Conservation (phyloP, 2,888 invertebrate species). For the Pharmacophagus antenor region DNA sequence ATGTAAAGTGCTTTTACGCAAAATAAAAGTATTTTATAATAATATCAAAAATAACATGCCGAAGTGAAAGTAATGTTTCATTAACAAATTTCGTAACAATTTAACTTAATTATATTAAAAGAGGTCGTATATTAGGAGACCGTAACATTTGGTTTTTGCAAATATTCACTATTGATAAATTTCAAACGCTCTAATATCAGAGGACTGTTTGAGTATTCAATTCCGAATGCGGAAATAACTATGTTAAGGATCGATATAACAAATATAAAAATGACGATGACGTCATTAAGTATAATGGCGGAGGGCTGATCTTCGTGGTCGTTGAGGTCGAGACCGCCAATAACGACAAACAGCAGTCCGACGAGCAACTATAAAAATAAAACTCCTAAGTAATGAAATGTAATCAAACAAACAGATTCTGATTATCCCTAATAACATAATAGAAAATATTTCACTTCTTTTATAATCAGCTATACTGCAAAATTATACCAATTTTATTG, state of each 20-base stretch:
- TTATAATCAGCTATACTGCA: too few species aligned
- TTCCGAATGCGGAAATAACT: conserved; percentile 91
- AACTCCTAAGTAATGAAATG: neutral
- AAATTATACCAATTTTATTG: too few species aligned
- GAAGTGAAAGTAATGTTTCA: too few species aligned
- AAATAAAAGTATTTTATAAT: too few species aligned
- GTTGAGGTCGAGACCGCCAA: conserved; percentile 92
- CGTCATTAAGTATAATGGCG: conserved; percentile 89
- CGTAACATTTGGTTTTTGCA: conserved; percentile 55
- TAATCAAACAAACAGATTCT: too few species aligned
- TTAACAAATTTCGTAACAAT: too few species aligned
- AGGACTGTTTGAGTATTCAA: conserved; percentile 87
- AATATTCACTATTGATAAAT: conserved; percentile 64
- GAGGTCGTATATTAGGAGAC: conserved; percentile 27
- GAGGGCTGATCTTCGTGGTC: conserved; percentile 86
- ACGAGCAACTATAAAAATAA: conserved; percentile 87
- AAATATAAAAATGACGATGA: conserved; percentile 90
- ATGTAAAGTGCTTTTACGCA: too few species aligned
- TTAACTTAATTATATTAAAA: neutral
- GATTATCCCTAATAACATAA: too few species aligned
- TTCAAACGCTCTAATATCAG: conserved; percentile 74
- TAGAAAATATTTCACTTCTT: too few species aligned
- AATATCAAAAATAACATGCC: too few species aligned
- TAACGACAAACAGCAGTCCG: conserved; percentile 89
- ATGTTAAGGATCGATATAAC: conserved; percentile 90